Conservation (phyloP, 2,797 vertebrate species). For the Galagoides demidoff region DNA sequence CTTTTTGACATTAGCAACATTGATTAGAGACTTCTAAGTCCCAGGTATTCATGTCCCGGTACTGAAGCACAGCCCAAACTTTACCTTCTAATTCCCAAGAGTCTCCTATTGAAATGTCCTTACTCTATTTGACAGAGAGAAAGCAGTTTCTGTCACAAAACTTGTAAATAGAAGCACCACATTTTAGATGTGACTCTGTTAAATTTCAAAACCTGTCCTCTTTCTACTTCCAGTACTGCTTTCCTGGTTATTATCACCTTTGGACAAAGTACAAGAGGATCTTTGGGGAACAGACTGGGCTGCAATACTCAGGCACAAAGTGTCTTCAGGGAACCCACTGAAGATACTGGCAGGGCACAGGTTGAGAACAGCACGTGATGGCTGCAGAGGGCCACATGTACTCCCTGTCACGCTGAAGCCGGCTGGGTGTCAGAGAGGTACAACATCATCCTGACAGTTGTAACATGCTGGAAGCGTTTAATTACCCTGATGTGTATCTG, state of each 20-base stretch:
- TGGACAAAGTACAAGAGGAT: background rate
- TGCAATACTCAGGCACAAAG: background rate
- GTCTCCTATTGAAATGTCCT: background rate
- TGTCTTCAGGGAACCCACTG: background rate
- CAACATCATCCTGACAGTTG: conserved; percentile 52
- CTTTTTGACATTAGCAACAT: background rate
- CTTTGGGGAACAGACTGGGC: background rate
- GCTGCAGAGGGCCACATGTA: background rate
- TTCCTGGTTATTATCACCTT: background rate
- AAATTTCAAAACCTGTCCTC: background rate
- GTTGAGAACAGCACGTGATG: background rate
- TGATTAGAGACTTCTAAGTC: background rate
- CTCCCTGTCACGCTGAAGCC: background rate
- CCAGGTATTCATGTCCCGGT: background rate
- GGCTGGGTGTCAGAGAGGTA: conserved; percentile 14
- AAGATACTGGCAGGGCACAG: background rate
- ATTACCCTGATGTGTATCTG: conserved; percentile 54
- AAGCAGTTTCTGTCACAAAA: background rate
- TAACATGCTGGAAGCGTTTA: conserved; percentile 55
- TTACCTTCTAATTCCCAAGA: background rate
- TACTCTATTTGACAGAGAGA: background rate
- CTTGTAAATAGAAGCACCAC: background rate
- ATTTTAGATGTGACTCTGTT: background rate
- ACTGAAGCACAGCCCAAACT: background rate
- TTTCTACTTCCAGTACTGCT: too few relatives aligned